These are phyloP conservation scores for Pteromalus puparum DNA, from an alignment of 1,140 invertebrate species.

Conservation along the genomic window DNA sequence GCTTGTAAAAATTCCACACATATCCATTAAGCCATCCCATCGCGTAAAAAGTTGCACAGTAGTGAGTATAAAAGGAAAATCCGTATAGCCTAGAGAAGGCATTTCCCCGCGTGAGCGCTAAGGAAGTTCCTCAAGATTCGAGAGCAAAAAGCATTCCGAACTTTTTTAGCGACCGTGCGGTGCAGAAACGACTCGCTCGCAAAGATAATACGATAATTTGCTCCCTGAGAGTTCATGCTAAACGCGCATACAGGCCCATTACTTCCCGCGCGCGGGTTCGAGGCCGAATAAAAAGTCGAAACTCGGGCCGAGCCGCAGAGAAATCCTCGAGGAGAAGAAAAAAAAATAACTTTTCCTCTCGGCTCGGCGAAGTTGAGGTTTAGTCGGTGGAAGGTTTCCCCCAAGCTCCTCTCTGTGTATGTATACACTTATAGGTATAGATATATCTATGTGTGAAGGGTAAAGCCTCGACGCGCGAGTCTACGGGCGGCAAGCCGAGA, in stretches of 20 bases:
- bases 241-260: background rate
- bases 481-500: too few relatives aligned
- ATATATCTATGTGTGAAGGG: background rate
- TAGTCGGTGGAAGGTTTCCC: background rate
- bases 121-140: background rate
- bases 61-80: too few relatives aligned
- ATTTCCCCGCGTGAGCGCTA: too few relatives aligned
- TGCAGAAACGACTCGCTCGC: background rate
- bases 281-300: constrained; percentile 16
- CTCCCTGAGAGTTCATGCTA: background rate
- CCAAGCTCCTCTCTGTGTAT: background rate
- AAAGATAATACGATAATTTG: constrained; percentile 32
- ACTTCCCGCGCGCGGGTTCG: background rate
- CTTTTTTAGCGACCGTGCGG: background rate
- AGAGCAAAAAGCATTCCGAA: background rate
- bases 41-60: too few relatives aligned
- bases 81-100: too few relatives aligned
- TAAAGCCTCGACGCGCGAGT: background rate
- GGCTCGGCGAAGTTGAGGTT: background rate
- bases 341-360: background rate
- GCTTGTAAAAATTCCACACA: background rate
- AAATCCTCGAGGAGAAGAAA: background rate
- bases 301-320: background rate
- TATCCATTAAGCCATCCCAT: background rate
- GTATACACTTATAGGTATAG: background rate